These are phyloP conservation scores for Lypha dubia DNA, from an alignment of 2,888 invertebrate genomes.

Conservation along the genomic window DNA sequence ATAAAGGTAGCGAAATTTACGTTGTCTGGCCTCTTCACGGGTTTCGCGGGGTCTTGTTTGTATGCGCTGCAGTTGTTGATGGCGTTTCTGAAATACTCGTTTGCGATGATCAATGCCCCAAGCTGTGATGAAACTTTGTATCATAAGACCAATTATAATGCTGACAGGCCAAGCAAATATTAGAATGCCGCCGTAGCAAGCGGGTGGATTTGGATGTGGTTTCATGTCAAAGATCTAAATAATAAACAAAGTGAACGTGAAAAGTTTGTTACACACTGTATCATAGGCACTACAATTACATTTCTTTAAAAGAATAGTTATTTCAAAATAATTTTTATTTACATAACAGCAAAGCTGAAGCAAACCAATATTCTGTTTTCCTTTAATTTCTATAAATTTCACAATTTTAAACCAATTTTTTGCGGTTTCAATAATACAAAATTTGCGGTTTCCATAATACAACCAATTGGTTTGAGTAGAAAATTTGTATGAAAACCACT, in stretches of 20 bases:
- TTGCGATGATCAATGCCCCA: constrained; percentile 83
- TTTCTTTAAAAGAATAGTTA: no score
- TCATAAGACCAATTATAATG: constrained; percentile 82
- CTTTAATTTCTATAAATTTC: no score
- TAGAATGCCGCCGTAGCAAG: constrained; percentile 83
- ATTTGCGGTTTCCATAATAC: no score
- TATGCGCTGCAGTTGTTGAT: constrained; percentile 77
- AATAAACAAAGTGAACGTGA: background rate
- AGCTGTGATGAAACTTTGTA: constrained; percentile 83
- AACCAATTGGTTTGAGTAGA: no score
- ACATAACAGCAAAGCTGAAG: no score
- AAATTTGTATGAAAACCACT: no score
- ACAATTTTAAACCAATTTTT: no score
- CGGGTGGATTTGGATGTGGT: constrained; percentile 82
- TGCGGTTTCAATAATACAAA: no score
- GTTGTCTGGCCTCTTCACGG: constrained; percentile 91
- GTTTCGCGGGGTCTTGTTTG: constrained; percentile 88
- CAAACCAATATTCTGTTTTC: no score
- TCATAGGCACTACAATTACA: no score
- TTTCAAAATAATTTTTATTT: no score
- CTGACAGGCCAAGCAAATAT: constrained; percentile 83
- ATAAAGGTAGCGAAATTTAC: constrained; percentile 93
- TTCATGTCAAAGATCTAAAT: constrained; percentile 81
- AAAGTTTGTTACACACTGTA: no score
- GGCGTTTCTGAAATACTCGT: constrained; percentile 79